Evolutionary conservation across 2,888 invertebrate genomes (phyloP).

Genomic region (Crioceris asparagi): DNA sequence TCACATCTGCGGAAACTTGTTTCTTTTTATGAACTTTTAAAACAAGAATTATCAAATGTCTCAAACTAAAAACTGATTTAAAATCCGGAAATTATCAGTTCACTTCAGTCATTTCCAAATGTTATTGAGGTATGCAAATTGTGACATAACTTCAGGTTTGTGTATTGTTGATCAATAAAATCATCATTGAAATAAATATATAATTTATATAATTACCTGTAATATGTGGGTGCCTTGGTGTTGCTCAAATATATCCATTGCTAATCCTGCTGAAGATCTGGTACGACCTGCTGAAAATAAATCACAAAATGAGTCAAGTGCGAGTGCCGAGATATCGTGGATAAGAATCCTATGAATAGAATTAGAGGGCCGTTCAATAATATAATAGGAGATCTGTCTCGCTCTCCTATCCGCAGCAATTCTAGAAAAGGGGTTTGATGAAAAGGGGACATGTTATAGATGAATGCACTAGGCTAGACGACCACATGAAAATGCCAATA

Average conservation of each 20-base stretch:
- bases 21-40: too few species aligned
- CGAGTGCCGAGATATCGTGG: slow-evolving; percentile 5
- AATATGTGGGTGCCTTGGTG: slow-evolving; percentile 96
- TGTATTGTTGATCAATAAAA: too few species aligned
- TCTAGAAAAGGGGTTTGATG: slow-evolving; percentile 2
- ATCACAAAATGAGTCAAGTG: slow-evolving; percentile 4
- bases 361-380: slow-evolving; percentile 6
- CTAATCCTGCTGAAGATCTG: slow-evolving; percentile 55
- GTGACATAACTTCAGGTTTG: too few species aligned
- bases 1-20: too few species aligned
- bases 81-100: too few species aligned
- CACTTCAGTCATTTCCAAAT: too few species aligned
- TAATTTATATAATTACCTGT: slow-evolving; percentile 53
- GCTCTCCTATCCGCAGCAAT: too few species aligned
- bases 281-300: slow-evolving; percentile 63
- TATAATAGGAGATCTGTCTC: slow-evolving; percentile 8
- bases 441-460: not conserved
- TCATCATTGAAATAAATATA: too few species aligned
- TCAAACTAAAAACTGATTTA: too few species aligned
- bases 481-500: not conserved
- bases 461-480: not conserved
- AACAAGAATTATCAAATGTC: too few species aligned
- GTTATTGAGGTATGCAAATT: too few species aligned
- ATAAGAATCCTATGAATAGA: slow-evolving; percentile 13
- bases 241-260: slow-evolving; percentile 86